Evolutionary conservation across 2,888 invertebrate genomes (phyloP), one percentile per base, ranked within the genome.

Genomic region (Coelinius sp.): DNA sequence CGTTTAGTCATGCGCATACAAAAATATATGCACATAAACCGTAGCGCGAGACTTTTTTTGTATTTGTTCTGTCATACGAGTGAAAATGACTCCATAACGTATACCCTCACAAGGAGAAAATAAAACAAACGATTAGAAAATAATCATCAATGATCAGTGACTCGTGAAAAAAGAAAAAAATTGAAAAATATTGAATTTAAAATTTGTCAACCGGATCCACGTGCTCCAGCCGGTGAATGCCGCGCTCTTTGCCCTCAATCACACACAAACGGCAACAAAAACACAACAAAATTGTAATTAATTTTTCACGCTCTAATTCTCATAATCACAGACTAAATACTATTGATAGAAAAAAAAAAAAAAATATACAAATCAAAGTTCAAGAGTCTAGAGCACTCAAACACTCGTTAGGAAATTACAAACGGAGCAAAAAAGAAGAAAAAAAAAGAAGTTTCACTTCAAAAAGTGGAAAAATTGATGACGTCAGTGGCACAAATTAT

Each of bases 1-100:
- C 41, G 63, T 38, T 22, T 41, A 24, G 63, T 63, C 63, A 63
- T 63, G 72, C 68, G 68, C 64, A 72, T 68, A 72, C 63, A 46
- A 41, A 65, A 63, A 73, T 59, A 31, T 41, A 68, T 49, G 49
- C 64, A 63, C 35, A 59, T 59, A 31, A 49, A 59, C 59, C 20
- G 59, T 2, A 59, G 59, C 35, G 59, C 59, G 25, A 25, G 25
- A 25, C 14, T 20, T 59, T 20, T 59, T 59, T 59, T 35, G 17
- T 20, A 25, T 44, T 46, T 59, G 14, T 20, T 62, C 10, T 46
- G 59, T 62, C 46, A 46, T 62, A 20, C 68, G 44, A 68, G 12
- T 14, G 59, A 62, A 41, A 41, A 41, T n/a, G 41, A 41, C 1
- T 10, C n/a, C n/a, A 12, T n/a, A 12, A n/a, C n/a, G n/a, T n/a